phyloP scores from a whole-genome alignment of 1,140 invertebrate species.

The Tetragnatha versicolor region DNA sequence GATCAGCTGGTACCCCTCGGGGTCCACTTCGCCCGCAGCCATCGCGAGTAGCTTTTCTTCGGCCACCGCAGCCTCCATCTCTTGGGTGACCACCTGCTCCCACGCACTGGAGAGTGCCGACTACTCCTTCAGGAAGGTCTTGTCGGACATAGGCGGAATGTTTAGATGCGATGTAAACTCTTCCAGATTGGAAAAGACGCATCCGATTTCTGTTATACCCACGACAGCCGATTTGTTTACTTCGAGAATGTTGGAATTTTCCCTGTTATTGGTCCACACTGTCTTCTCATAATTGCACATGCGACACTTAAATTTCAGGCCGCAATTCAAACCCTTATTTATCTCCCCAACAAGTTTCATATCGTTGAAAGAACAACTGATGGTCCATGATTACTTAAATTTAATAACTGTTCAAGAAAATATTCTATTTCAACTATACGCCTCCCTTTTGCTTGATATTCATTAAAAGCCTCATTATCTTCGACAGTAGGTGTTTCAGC shows the following conservation, averaged over 20 bases:
- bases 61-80: no score
- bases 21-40: conserved; percentile 58
- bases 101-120: neutral
- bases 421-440: conserved; percentile 4
- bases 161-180: neutral
- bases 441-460: no score
- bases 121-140: neutral
- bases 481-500: no score
- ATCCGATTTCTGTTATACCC: neutral
- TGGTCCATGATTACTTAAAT: neutral
- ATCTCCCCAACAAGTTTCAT: neutral
- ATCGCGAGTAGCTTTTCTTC: conserved; percentile 38
- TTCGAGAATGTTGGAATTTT: neutral
- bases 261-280: neutral
- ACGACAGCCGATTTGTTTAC: neutral
- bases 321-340: neutral
- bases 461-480: no score
- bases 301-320: conserved; percentile 8
- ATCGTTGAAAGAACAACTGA: neutral
- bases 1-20: conserved; percentile 59
- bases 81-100: conserved; percentile 21
- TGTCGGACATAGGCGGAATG: conserved; percentile 3
- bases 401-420: conserved; percentile 3
- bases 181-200: conserved; percentile 11
- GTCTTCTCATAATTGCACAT: conserved; percentile 5